Evolutionary conservation across 2,888 invertebrate genomes (phyloP).

Genomic region (Hyles lineata): DNA sequence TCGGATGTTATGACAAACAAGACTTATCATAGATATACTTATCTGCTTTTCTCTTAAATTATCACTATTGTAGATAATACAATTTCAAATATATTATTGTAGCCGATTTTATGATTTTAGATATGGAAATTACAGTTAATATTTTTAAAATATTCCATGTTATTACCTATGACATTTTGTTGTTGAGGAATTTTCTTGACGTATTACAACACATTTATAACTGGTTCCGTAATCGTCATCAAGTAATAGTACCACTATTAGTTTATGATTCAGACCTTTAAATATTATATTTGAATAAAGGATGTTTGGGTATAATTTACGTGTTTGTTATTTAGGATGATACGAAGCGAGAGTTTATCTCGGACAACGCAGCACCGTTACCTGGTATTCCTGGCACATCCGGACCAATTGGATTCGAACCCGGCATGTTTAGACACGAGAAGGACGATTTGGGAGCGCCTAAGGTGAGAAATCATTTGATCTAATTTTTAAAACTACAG

Average conservation of each 20-base stretch:
- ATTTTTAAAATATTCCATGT: too few relatives aligned
- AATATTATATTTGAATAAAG: too few relatives aligned
- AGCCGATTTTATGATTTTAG: too few relatives aligned
- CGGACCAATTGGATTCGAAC: conserved; percentile 92
- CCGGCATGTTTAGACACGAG: conserved; percentile 91
- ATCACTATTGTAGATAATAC: not conserved
- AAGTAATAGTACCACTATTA: too few relatives aligned
- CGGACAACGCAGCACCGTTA: conserved; percentile 92
- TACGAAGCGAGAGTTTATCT: conserved; percentile 87
- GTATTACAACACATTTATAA: not conserved
- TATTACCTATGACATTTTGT: too few relatives aligned
- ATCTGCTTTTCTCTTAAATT: not conserved
- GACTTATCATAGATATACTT: not conserved
- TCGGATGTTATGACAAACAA: not conserved
- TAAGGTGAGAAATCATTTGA: conserved; percentile 58
- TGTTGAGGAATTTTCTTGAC: too few relatives aligned
- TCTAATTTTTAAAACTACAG: too few relatives aligned
- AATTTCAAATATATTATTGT: conserved; percentile 5
- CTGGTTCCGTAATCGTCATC: not conserved
- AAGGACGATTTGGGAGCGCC: conserved; percentile 79
- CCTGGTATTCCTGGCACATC: conserved; percentile 89
- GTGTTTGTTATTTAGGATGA: conserved; percentile 67
- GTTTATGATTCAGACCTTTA: too few relatives aligned
- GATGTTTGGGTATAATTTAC: not conserved
- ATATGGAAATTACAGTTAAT: too few relatives aligned